Conservation (phyloP, 2,797 vertebrate genomes). For the Heteromormyrus szaboi region DNA sequence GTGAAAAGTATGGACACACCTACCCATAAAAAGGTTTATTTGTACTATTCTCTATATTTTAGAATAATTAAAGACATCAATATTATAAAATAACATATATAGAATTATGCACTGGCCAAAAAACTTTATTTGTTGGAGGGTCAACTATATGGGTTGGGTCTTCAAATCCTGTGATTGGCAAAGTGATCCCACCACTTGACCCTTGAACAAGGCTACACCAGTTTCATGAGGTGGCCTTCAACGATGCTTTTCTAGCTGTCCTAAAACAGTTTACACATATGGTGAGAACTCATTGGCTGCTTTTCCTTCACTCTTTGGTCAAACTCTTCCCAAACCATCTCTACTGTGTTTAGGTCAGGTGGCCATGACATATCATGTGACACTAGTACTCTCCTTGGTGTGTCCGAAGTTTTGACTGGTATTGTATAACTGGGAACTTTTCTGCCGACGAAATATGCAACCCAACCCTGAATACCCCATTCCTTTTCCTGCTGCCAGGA, state of each 20-base stretch:
- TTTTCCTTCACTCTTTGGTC: not conserved
- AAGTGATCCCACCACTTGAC: not conserved
- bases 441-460: not conserved
- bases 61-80: not conserved
- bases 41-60: not conserved
- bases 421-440: not conserved
- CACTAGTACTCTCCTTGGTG: not conserved
- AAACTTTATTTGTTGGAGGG: not conserved
- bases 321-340: not conserved
- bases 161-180: not conserved
- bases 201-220: not conserved
- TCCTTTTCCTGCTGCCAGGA: slow-evolving; percentile 47
- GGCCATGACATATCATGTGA: not conserved
- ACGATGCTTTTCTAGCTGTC: not conserved
- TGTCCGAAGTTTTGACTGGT: not conserved
- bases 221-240: not conserved
- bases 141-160: not conserved
- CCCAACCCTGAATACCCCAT: not conserved
- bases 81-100: not conserved
- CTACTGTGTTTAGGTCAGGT: not conserved
- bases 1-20: not conserved
- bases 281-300: not conserved
- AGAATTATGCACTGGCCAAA: not conserved
- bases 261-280: not conserved
- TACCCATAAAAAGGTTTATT: not conserved